Percentiles rank a stretch among this genome's conserved stretches.
Conservation (phyloP, 2,113 vertebrate species). For the Uria lomvia region DNA sequence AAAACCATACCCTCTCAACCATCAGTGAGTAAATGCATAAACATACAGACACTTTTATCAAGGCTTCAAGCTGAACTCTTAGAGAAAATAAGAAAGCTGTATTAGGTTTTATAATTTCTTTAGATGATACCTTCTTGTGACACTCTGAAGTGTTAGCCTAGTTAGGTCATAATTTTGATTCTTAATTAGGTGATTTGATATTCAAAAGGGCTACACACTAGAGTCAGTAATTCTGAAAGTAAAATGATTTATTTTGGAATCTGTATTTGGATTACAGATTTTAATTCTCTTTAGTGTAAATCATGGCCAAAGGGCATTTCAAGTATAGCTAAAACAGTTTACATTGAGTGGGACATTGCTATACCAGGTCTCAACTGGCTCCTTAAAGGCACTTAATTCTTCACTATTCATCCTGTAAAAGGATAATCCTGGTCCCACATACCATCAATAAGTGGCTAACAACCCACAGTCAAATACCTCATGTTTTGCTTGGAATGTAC, state of each 20-base stretch:
- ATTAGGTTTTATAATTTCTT: background rate
- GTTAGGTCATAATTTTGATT: background rate
- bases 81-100: background rate
- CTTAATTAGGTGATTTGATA: background rate
- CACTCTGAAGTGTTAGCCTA: background rate
- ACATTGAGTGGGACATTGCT: background rate
- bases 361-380: background rate
- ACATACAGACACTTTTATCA: background rate
- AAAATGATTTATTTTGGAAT: background rate
- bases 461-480: background rate
- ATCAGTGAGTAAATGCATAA: background rate
- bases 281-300: background rate
- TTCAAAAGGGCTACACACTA: background rate
- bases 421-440: background rate
- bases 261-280: background rate
- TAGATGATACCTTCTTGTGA: background rate
- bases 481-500: background rate
- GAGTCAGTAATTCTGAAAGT: background rate
- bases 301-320: background rate
- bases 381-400: background rate
- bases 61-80: background rate
- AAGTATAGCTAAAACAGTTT: background rate
- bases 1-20: background rate
- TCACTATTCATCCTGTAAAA: background rate
- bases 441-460: background rate